Percentiles rank a stretch among this genome's conserved stretches.
Conservation (phyloP, 2,797 vertebrate species). For the Amphiprion clarkii region DNA sequence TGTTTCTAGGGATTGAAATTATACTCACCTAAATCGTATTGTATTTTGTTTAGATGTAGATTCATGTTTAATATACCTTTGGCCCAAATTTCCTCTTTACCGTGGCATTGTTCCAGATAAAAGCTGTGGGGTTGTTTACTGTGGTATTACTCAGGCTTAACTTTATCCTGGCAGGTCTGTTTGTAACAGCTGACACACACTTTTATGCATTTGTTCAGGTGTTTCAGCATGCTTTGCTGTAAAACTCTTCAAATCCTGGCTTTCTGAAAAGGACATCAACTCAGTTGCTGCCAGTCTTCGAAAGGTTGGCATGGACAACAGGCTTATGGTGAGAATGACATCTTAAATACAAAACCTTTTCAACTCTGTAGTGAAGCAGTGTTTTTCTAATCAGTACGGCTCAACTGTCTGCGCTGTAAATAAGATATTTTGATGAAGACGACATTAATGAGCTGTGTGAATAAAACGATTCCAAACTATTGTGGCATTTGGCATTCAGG, state of each 20-base stretch:
- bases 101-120: slow-evolving; percentile 35
- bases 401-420: neutral
- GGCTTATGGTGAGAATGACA: slow-evolving; percentile 89
- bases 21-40: neutral
- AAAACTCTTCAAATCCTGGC: slow-evolving; percentile 98
- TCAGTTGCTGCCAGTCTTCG: slow-evolving; percentile 93
- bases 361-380: neutral
- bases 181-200: slow-evolving; percentile 63
- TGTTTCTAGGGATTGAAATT: slow-evolving; percentile 3
- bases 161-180: slow-evolving; percentile 70
- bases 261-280: slow-evolving; percentile 96
- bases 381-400: neutral
- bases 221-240: slow-evolving; percentile 96
- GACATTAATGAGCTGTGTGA: neutral
- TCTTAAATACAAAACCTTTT: slow-evolving; percentile 6
- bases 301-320: slow-evolving; percentile 98
- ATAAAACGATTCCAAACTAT: slow-evolving; percentile 5
- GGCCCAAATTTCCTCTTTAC: slow-evolving; percentile 2
- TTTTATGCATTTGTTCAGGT: slow-evolving; percentile 84
- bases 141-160: slow-evolving; percentile 45
- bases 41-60: neutral
- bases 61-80: slow-evolving; percentile 1
- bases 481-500: neutral
- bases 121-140: slow-evolving; percentile 52
- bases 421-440: neutral